Evolutionary conservation across 2,797 vertebrate genomes (phyloP), one percentile per base, ranked within the genome.

Genomic region (Uromys caudimaculatus): DNA sequence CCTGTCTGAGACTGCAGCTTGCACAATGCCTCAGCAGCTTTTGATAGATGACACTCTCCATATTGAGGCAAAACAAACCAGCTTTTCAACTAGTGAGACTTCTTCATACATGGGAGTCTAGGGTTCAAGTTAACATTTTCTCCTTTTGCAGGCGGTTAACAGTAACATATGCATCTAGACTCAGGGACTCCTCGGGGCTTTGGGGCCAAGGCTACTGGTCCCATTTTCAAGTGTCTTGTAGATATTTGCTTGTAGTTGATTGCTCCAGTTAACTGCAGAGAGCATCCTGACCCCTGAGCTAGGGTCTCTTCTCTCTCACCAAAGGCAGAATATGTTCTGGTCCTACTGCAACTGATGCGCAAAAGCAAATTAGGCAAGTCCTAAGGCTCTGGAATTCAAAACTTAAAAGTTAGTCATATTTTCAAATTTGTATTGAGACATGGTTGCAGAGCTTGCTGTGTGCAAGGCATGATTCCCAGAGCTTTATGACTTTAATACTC

Each of bases 271-370:
- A 78, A 91, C 73, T 76, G 27, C 16, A 16, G 17, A 29, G 32
- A 58, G 44, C 38, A 24, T 62, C 62, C 29, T 96, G 54, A 94
- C 52, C 92, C 91, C 92, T 95, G 78, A 97, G 79, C 94, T 47
- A 90, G 47, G 58, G 83, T 89, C 67, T 96, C 62, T 84, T 97
- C 93, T 95, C 77, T 96, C 89, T 94, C 95, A 83, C 96, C 83
- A 78, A 95, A 95, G 83, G 67, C 58, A 77, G 35, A 92, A 4
- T 96, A 89, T 94, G 7, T 54, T 50, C 14, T 90, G 64, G 14
- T 97, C 96, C 90, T 47, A 58, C 13, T 64, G 38, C 4, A 16
- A 47, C 60, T 89, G 24, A 67, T 84, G 94, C 82, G 96, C 21
- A 76, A 95, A 96, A 23, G 4, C 75, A 96, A 95, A 77, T 92